These are phyloP conservation scores for Syrphus vitripennis DNA, from an alignment of 2,888 invertebrate species.

Conservation along the genomic window DNA sequence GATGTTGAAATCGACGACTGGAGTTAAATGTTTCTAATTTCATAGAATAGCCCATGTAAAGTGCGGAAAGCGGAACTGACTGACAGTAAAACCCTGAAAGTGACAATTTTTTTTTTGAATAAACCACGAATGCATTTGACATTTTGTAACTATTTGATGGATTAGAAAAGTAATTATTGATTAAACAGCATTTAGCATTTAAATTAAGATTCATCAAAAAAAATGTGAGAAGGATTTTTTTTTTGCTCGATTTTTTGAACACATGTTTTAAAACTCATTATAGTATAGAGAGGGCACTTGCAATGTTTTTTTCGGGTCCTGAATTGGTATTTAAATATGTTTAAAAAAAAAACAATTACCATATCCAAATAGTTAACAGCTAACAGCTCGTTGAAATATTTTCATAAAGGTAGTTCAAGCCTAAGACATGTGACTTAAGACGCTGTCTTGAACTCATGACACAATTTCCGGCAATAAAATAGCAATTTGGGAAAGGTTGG, in stretches of 20 bases:
- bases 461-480: too few species aligned
- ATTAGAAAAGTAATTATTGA: conserved; percentile 80
- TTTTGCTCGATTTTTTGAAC: conserved; percentile 13
- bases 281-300: background rate
- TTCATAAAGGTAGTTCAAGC: too few species aligned
- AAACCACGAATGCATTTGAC: conserved; percentile 80
- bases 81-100: conserved; percentile 42
- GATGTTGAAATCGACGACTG: conserved; percentile 31
- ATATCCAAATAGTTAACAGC: too few species aligned
- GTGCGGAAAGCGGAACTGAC: conserved; percentile 58
- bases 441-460: too few species aligned
- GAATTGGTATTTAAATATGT: background rate
- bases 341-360: too few species aligned
- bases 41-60: conserved; percentile 14
- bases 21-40: conserved; percentile 19
- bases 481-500: too few species aligned
- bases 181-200: conserved; percentile 77
- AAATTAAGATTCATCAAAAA: conserved; percentile 50
- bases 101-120: conserved; percentile 36
- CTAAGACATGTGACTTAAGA: too few species aligned
- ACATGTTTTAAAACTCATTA: conserved; percentile 40
- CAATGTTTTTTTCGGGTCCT: background rate
- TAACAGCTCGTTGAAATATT: too few species aligned
- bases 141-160: conserved; percentile 80
- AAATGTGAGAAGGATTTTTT: background rate